Base-by-base conservation (phyloP, 2,113 vertebrate genomes). In the Notarius quadriscutis region DNA sequence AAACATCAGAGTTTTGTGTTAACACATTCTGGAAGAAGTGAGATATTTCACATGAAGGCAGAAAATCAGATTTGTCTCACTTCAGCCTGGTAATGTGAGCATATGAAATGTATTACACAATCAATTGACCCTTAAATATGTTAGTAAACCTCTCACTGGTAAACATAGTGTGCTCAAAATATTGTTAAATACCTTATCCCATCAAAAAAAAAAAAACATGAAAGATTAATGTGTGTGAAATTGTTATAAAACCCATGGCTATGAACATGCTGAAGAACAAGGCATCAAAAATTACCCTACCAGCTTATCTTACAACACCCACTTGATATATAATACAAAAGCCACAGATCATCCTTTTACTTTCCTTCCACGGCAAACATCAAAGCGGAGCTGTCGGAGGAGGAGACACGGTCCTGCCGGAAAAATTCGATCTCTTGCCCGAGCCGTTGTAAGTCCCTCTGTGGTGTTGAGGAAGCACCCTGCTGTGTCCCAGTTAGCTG, bases 391-490 rank as follows among this genome's bases (percentile, higher is more conserved):
- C 81, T 69, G 72, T 74, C 63, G 2, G 83, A 89, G 62, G 78
- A 85, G 72, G 34, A 87, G 50, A 62, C 83, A 65, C n/a, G 53
- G 67, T 84, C 81, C 75, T 84, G 80, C 30, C 65, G 74, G 77
- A 84, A 87, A 88, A 67, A 14, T 84, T 84, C 75, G 48, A 84
- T 90, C 84, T 88, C 48, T 65, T 71, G 85, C 63, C 84, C 51
- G n/a, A 69, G 81, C 53, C 5, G 7, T 81, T 83, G 83, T 81
- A 81, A 71, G 58, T 71, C 75, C n/a, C 51, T 84, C 78, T 41
- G 62, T 65, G 81, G 55, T 62, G 20, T 30, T 53, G 81, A 71
- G 50, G 77, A 81, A 79, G 78, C 12, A 12, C 81, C 90, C 69
- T 27, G 87, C 82, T 82, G 88, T 51, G 83, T 77, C 78, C 84